Base-by-base conservation (phyloP, 2,888 invertebrate genomes). In the Cabera pusaria region DNA sequence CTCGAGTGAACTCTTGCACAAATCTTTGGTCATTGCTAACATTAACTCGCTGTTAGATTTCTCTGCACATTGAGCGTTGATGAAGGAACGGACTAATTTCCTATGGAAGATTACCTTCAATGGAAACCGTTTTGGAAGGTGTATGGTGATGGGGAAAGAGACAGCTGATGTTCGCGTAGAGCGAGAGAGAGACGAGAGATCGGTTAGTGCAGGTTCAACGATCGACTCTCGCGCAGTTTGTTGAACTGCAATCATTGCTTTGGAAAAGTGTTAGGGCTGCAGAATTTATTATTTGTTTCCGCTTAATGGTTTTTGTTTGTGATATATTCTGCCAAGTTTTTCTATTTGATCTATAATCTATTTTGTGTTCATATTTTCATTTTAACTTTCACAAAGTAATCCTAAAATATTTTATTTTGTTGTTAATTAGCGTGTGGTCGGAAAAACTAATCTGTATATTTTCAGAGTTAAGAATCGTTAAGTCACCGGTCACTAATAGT, bases 221-320 rank as follows among this genome's bases (percentile, higher is more conserved):
- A 73, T 83, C 87, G 82, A 72, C 79, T 84, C 81, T 66, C 60
- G 82, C 82, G 84, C 83, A 84, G 87, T 85, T 87, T 86, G 85
- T 87, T 87, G 87, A 87, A 85, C 86, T 80, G 76, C 75, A 84
- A 81, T 81, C 81, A 80, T 76, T 77, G 79, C 87, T 83, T 83
- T 75, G 79, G 82, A 80, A 83, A 85, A 84, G 72, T 63, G 65
- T 60, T 72, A 86, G 87, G 87, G 86, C 44, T 83, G 74, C 14
- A 2, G 4, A 17, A n/a, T n/a, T n/a, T n/a, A n/a, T n/a, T n/a
- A n/a, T n/a, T n/a, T n/a, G n/a, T n/a, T n/a, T n/a, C n/a, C n/a
- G n/a, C n/a, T n/a, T n/a, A n/a, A n/a, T n/a, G n/a, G n/a, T n/a
- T n/a, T n/a, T n/a, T n/a, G n/a, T n/a, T n/a, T n/a, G n/a, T n/a